A percentile compares a stretch with the other conserved stretches of the same genome.
These are phyloP conservation scores for Bombus vancouverensis DNA, from an alignment of 1,140 invertebrate genomes.

Conservation along the genomic window DNA sequence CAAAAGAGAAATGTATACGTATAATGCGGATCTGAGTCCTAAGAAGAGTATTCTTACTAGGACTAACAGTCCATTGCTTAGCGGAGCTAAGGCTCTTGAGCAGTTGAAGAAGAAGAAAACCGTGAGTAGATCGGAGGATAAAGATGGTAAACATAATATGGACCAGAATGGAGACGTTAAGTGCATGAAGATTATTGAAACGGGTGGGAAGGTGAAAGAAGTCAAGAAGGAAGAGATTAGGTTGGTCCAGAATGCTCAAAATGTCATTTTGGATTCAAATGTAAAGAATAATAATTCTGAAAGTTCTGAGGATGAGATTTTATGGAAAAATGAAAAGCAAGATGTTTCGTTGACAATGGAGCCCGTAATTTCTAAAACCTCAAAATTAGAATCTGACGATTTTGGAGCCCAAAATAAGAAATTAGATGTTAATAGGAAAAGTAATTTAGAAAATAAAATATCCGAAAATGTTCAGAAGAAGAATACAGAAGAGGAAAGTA, in stretches of 20 bases:
- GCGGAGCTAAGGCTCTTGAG: neutral
- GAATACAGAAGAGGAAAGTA: neutral
- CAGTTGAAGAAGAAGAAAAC: slow-evolving; percentile 37
- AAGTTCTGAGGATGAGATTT: neutral
- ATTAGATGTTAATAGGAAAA: neutral
- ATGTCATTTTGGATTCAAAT: neutral
- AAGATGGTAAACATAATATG: neutral
- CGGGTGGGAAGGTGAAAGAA: neutral
- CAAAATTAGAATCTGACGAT: neutral
- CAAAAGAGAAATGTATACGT: slow-evolving; percentile 74
- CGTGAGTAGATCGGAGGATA: neutral
- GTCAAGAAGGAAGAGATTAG: slow-evolving; percentile 12
- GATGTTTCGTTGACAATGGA: neutral
- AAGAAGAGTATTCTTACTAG: slow-evolving; percentile 77
- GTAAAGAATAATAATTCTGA: neutral
- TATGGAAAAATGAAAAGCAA: neutral
- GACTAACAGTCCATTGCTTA: slow-evolving; percentile 29
- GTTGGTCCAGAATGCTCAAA: neutral
- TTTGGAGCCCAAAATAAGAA: neutral
- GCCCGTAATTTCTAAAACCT: neutral
- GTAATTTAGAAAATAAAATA: neutral
- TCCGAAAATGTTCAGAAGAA: neutral
- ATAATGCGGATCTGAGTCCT: slow-evolving; percentile 76
- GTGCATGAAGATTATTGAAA: neutral
- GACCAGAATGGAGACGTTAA: neutral